phyloP scores from a whole-genome alignment of 2,797 vertebrate species.

The Artibeus lituratus region DNA sequence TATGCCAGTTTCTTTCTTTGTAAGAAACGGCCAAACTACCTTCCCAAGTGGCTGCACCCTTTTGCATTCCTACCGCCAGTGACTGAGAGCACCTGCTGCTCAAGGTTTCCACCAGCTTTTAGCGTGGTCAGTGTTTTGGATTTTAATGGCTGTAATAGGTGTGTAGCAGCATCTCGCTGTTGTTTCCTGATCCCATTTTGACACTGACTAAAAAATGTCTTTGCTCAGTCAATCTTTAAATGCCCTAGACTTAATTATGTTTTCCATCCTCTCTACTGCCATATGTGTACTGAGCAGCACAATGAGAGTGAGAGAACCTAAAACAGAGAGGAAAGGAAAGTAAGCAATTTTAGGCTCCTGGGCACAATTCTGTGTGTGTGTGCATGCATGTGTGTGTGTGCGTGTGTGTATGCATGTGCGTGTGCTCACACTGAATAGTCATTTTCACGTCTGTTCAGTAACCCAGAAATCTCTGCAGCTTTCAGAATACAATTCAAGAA shows the following conservation, averaged over 20 bases:
- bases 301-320: slow-evolving; percentile 33
- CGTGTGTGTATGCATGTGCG: too few relatives aligned
- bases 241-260: not conserved
- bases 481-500: not conserved
- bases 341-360: not conserved
- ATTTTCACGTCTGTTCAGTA: slow-evolving; percentile 36
- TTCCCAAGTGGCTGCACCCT: not conserved
- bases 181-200: not conserved
- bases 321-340: not conserved
- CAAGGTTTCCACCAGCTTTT: not conserved
- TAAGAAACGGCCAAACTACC: not conserved
- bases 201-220: not conserved
- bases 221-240: slow-evolving; percentile 21
- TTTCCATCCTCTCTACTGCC: not conserved
- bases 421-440: not conserved
- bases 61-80: not conserved
- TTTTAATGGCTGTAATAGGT: not conserved
- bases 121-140: not conserved
- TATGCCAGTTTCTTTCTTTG: not conserved
- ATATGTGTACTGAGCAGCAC: not conserved
- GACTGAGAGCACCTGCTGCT: not conserved
- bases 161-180: not conserved
- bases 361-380: not conserved
- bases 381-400: fast-evolving
- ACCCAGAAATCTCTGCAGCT: not conserved